phyloP scores from a whole-genome alignment of 2,797 vertebrate genomes.

The Crax fasciolata region DNA sequence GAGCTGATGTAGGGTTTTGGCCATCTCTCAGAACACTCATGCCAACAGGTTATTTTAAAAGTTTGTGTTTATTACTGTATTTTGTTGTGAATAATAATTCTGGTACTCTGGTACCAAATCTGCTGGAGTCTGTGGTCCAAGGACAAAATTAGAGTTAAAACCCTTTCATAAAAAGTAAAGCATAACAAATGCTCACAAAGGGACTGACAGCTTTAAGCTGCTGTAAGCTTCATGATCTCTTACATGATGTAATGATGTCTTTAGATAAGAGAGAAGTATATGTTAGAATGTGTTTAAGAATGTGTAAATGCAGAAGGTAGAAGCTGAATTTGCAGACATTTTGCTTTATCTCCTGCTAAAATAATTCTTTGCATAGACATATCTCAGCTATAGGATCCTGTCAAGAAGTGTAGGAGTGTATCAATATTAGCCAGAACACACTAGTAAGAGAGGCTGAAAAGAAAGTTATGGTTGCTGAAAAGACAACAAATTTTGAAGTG shows the following conservation, averaged over 20 bases:
- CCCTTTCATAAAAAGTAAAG: not conserved
- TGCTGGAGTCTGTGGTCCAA: not conserved
- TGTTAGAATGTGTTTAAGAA: not conserved
- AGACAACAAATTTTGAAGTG: not conserved
- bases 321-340: not conserved
- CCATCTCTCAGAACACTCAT: not conserved
- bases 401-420: not conserved
- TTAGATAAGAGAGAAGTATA: not conserved
- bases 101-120: not conserved
- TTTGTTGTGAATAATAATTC: slow-evolving; percentile 6
- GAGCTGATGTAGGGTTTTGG: not conserved
- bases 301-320: not conserved
- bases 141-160: not conserved
- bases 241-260: not conserved
- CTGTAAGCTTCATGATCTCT: not conserved
- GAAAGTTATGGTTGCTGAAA: not conserved
- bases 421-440: not conserved
- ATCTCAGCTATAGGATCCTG: not conserved
- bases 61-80: slow-evolving; percentile 10
- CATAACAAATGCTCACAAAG: not conserved
- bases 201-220: not conserved
- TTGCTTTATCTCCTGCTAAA: not conserved
- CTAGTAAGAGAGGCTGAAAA: not conserved
- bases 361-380: not conserved
- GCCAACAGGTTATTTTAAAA: slow-evolving; percentile 26